Evolutionary conservation across 2,888 invertebrate species (phyloP).

Genomic region (Cremastinae sp.): DNA sequence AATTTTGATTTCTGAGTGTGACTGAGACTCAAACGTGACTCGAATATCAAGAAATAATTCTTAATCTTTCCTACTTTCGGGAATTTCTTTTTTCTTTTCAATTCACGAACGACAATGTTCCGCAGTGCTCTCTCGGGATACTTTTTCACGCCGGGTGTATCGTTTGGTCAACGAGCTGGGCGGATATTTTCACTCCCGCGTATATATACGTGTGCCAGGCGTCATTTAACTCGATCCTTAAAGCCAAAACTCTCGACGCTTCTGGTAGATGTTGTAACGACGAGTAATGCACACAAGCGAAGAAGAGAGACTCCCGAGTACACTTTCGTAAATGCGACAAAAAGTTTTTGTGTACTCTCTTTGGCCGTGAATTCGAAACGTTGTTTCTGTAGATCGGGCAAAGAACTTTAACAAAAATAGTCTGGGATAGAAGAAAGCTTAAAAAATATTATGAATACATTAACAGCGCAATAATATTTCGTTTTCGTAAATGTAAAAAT

Average conservation of each 20-base stretch:
- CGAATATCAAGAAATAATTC: too few relatives aligned
- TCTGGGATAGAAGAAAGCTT: not conserved
- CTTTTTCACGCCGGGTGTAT: slow-evolving; percentile 33
- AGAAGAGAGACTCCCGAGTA: slow-evolving; percentile 16
- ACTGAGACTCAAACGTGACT: too few relatives aligned
- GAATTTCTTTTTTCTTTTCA: slow-evolving; percentile 23
- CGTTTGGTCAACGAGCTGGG: slow-evolving; percentile 36
- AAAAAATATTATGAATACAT: too few relatives aligned
- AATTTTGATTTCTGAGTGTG: too few relatives aligned
- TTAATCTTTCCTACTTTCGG: too few relatives aligned
- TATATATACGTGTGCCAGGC: slow-evolving; percentile 5
- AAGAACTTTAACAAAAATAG: not conserved
- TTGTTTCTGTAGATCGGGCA: too few relatives aligned
- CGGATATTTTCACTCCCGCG: slow-evolving; percentile 14
- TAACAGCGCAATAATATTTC: too few relatives aligned
- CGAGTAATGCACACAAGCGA: slow-evolving; percentile 4
- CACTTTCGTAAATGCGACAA: slow-evolving; percentile 5
- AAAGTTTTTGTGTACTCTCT: slow-evolving; percentile 3
- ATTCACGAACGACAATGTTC: slow-evolving; percentile 22
- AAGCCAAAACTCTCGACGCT: slow-evolving; percentile 38
- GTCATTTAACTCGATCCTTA: slow-evolving; percentile 49
- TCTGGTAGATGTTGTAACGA: slow-evolving; percentile 1
- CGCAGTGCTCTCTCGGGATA: slow-evolving; percentile 12
- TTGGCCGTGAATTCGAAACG: too few relatives aligned
- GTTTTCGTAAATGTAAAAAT: too few relatives aligned